Base-by-base conservation (phyloP, 2,888 invertebrate genomes). In the Dichetophora obliterata region DNA sequence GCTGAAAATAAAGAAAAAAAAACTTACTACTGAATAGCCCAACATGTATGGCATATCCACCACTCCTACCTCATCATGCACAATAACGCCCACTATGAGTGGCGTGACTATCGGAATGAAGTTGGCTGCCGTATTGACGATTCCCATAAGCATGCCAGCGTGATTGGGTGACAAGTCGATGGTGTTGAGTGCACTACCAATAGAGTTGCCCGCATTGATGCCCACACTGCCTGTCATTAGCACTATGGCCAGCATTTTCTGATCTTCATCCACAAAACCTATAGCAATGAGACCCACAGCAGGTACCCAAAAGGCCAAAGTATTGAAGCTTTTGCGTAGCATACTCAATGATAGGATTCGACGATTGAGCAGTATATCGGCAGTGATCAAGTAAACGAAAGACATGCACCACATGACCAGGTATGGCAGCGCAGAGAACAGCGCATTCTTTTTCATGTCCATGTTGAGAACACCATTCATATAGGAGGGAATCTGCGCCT, bases 141-240 rank as follows among this genome's bases (percentile, higher is more conserved):
- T 91, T 0, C 94, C 94, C 93, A 94, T 93, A 19, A 94, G 86
- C 5, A 92, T 91, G 3, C 94, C 94, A 0, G 94, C 92, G 84
- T 92, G 93, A 81, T 92, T 93, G 0, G 94, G 93, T 0, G 94
- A 92, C 70, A 94, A 89, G 85, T 94, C 94, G 78, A 94, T 92
- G 75, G 93, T 93, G 83, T 93, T 94, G 0, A 93, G 90, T 59
- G 91, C 90, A 81, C 91, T 92, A 8, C 93, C 93, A 75, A 91
- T 91, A 48, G 91, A 92, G 2, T 90, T 88, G 0, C 91, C 92
- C 0, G 92, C 91, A 82, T 93, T 93, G 2, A 92, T 85, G 3
- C 87, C 88, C 11, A 92, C 91, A 16, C 92, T 91, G 0, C 92
- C 90, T 0, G 91, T 83, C 57, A 92, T 90, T 5, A 93, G 85